Evolutionary conservation across 2,797 vertebrate species (phyloP).

Genomic region (Typhlichthys subterraneus): DNA sequence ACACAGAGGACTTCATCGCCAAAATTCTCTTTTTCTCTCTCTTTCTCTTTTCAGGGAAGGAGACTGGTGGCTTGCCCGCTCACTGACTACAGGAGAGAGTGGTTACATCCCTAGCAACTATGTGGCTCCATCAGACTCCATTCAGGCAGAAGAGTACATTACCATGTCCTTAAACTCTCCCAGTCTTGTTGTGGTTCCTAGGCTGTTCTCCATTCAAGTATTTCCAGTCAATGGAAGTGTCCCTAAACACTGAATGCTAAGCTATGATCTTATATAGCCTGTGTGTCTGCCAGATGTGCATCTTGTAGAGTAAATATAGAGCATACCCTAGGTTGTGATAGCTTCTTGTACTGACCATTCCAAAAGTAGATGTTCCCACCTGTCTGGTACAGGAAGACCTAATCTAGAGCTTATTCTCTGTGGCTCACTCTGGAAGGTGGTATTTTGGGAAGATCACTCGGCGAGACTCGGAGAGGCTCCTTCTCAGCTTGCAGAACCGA

Average conservation of each 20-base stretch:
- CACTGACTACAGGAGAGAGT: slow-evolving; percentile 84
- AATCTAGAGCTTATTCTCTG: slow-evolving; percentile 30
- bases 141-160: slow-evolving; percentile 90
- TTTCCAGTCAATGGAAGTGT: slow-evolving; percentile 3
- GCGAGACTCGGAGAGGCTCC: slow-evolving; percentile 91
- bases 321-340: not conserved
- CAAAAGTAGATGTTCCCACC: slow-evolving; percentile 21
- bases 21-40: not conserved
- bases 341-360: slow-evolving; percentile 8
- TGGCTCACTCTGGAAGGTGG: slow-evolving; percentile 83
- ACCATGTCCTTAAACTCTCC: slow-evolving; percentile 27
- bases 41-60: slow-evolving; percentile 81
- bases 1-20: no score
- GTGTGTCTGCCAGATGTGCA: not conserved
- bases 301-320: no score
- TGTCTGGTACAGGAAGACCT: not conserved
- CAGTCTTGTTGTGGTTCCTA: slow-evolving; percentile 4
- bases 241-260: no score
- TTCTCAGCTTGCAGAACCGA: slow-evolving; percentile 90
- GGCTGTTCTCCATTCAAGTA: not conserved
- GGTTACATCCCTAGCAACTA: slow-evolving; percentile 94
- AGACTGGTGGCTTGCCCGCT: slow-evolving; percentile 90
- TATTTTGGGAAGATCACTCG: slow-evolving; percentile 97
- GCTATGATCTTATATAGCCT: not conserved
- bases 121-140: slow-evolving; percentile 90